These are phyloP conservation scores for Operophtera brumata DNA, from an alignment of 2,888 invertebrate genomes.

Conservation along the genomic window DNA sequence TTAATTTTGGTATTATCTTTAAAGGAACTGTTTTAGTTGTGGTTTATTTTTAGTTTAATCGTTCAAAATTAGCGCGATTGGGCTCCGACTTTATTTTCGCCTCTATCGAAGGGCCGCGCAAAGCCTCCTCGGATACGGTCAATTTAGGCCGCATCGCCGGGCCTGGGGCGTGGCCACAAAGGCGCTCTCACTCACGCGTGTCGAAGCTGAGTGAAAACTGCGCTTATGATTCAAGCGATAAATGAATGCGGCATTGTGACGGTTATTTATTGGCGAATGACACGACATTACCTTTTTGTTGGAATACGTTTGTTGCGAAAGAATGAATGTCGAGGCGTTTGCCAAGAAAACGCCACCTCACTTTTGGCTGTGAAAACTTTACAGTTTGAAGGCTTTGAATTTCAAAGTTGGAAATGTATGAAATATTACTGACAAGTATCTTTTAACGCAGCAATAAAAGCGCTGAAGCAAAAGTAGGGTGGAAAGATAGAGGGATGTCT, in stretches of 20 bases:
- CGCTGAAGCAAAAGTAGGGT: neutral
- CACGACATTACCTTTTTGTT: constrained; percentile 20
- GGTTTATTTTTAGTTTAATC: no score
- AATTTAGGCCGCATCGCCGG: constrained; percentile 21
- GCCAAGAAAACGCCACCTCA: constrained; percentile 16
- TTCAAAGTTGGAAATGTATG: neutral
- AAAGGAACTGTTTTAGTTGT: no score
- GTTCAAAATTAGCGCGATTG: no score
- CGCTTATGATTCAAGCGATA: constrained; percentile 21
- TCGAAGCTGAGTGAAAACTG: constrained; percentile 18
- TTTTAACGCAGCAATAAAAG: neutral
- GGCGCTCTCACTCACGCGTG: constrained; percentile 22
- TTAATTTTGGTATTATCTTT: no score
- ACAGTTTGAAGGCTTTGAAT: neutral
- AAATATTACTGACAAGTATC: constrained; percentile 10
- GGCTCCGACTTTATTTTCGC: neutral
- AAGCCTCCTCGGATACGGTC: constrained; percentile 5
- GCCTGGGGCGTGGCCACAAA: constrained; percentile 26
- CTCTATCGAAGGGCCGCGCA: constrained; percentile 12
- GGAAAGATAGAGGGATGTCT: neutral
- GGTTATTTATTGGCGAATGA: constrained; percentile 24
- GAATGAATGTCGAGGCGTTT: constrained; percentile 10
- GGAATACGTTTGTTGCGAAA: constrained; percentile 8
- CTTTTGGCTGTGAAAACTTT: constrained; percentile 9
- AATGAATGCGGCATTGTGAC: constrained; percentile 25